Percentiles rank a stretch among this genome's conserved stretches.
Conservation (phyloP, 2,888 invertebrate species). For the Cheilosia urbana region DNA sequence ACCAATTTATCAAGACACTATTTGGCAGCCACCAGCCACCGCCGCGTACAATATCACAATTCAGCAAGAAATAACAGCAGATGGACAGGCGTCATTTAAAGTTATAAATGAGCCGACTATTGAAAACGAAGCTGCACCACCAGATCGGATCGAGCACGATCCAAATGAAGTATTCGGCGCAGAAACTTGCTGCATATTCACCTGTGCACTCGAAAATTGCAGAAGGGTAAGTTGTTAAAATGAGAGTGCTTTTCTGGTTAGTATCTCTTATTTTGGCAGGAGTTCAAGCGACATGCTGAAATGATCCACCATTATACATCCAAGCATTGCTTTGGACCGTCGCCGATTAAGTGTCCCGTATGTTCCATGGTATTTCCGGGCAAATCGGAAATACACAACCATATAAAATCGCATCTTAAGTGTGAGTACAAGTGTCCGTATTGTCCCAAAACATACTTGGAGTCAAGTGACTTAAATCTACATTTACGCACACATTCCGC, state of each 20-base stretch:
- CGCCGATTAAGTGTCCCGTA: conserved; percentile 18
- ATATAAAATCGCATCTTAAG: conserved; percentile 16
- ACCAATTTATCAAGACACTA: no score
- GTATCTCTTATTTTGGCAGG: neutral
- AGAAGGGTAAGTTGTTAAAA: neutral
- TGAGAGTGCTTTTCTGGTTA: neutral
- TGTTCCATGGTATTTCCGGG: neutral
- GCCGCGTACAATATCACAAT: no score
- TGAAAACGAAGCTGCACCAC: no score
- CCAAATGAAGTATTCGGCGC: no score
- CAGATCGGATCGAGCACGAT: no score
- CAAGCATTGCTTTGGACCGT: neutral
- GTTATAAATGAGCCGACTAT: no score
- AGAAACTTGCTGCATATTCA: neutral
- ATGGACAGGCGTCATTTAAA: no score
- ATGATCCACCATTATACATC: conserved; percentile 12
- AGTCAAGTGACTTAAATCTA: neutral
- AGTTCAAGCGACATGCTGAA: conserved; percentile 4
- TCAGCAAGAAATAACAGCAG: no score
- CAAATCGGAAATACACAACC: conserved; percentile 1
- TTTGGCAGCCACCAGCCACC: no score
- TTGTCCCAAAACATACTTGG: conserved; percentile 1
- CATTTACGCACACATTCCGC: conserved; percentile 31
- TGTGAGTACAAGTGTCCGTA: conserved; percentile 28
- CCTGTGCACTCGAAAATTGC: neutral